A percentile compares a stretch with the other conserved stretches of the same genome.
These are phyloP conservation scores for Anolis sagrei DNA, from an alignment of 2,113 vertebrate genomes.

Conservation along the genomic window DNA sequence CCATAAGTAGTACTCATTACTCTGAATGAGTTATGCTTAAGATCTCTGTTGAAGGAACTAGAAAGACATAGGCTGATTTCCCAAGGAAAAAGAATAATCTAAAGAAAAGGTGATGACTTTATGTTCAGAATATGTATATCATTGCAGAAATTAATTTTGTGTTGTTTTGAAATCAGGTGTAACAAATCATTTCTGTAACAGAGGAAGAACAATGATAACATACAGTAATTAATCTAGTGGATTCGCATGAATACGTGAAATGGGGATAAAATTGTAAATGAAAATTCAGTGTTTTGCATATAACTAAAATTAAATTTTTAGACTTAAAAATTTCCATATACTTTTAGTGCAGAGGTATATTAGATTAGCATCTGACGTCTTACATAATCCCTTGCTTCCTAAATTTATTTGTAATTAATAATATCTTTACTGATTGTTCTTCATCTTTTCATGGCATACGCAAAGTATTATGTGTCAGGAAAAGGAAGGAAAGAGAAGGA, in stretches of 20 bases:
- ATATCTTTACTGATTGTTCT: background rate
- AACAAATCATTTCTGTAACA: background rate
- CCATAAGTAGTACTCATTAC: background rate
- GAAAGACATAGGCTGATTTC: background rate
- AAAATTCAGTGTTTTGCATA: background rate
- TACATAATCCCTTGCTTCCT: background rate
- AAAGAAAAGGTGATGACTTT: background rate
- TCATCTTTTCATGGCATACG: background rate
- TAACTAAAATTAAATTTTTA: background rate
- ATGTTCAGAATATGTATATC: background rate
- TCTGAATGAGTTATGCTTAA: background rate
- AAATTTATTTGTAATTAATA: slow-evolving; percentile 6
- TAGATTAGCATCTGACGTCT: background rate
- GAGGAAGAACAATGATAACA: background rate
- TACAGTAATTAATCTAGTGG: background rate
- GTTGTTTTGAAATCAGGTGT: slow-evolving; percentile 11
- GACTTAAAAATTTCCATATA: background rate
- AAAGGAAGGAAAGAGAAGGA: background rate
- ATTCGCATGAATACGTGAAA: background rate
- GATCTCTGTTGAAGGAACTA: slow-evolving; percentile 3
- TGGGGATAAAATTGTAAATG: background rate
- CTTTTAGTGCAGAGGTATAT: background rate
- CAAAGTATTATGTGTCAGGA: background rate
- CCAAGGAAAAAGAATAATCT: background rate
- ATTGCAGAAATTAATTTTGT: background rate